Percentiles rank a stretch among this genome's conserved stretches.
phyloP scores from a whole-genome alignment of 2,888 invertebrate genomes.

The Drosophila nr. medialis region DNA sequence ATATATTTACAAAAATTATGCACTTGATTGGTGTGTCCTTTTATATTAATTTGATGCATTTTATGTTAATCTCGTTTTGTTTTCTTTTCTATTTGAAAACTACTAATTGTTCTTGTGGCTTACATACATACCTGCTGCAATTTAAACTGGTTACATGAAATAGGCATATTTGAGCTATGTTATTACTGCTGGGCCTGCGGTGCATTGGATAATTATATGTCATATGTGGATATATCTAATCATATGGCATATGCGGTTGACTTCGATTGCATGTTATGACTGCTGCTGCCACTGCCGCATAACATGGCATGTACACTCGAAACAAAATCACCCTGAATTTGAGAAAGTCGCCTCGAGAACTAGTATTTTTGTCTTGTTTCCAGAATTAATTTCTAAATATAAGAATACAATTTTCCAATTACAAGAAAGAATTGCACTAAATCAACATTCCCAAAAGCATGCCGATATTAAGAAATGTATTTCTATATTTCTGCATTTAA shows the following conservation, averaged over 20 bases:
- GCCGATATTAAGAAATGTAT: too few species aligned
- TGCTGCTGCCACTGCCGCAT: conserved; percentile 7
- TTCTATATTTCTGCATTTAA: too few species aligned
- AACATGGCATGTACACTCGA: neutral
- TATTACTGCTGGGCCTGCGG: conserved; percentile 32
- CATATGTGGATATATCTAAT: conserved; percentile 22
- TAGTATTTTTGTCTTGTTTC: neutral
- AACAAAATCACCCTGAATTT: neutral
- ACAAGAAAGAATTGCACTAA: too few species aligned
- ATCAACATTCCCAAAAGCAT: too few species aligned
- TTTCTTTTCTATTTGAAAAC: conserved; percentile 16
- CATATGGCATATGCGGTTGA: conserved; percentile 51
- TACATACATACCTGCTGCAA: conserved; percentile 14
- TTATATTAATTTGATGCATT: neutral
- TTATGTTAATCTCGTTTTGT: conserved; percentile 1
- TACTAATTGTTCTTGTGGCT: conserved; percentile 39
- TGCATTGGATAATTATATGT: conserved; percentile 41
- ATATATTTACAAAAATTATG: conserved; percentile 54
- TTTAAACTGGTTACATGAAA: conserved; percentile 45
- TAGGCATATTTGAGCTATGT: conserved; percentile 50
- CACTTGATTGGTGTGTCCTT: conserved; percentile 42
- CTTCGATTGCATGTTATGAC: conserved; percentile 36
- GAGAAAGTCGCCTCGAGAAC: neutral
- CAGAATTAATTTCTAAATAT: neutral
- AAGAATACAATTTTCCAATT: neutral